Base-by-base conservation (phyloP, 2,888 invertebrate species). In the Ophion obscuratus region DNA sequence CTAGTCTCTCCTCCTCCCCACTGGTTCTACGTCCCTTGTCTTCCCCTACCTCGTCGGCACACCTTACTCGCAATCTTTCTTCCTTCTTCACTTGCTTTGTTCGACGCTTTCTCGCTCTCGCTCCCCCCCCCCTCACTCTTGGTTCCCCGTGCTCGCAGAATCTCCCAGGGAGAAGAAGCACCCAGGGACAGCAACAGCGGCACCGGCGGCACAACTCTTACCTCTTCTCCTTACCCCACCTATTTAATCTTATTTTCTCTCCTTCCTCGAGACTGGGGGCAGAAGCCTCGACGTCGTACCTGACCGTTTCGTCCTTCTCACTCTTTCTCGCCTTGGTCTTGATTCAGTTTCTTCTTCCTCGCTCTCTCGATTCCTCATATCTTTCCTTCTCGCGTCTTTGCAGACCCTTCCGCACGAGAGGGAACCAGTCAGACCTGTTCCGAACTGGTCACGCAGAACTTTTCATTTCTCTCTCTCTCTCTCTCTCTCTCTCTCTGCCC, bases 381-480 rank as follows among this genome's bases (percentile, higher is more conserved):
- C 78, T 68, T 75, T 83, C 62, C 47, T 47, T 40, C 27, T 57
- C 76, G 57, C 44, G 17, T 36, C 74, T 74, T 62, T 70, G 53
- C 36, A 47, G 68, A 71, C 44, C 57, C 59, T 81, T 80, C 73
- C 86, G 83, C 70, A 80, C 85, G 73, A 73, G 70, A 71, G 82
- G 73, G 79, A 87, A 87, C 87, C 84, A 68, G 87, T 86, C 82
- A 86, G 84, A 87, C 87, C 87, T 86, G 87, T 87, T 87, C 68
- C 68, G 74, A 81, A 62, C 86, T 76, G 77, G 91, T 89, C 90
- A 89, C 94, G 93, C 93, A 92, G 92, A 92, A 93, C 92, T 91
- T 90, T 88, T 77, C 88, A 88, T 92, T 90, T 90, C 90, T 92
- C 91, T 90, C 91, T 90, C 91, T 24, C 47, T 53, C 47, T 53